Conservation (phyloP, 2,797 vertebrate genomes). For the Coendou prehensilis region DNA sequence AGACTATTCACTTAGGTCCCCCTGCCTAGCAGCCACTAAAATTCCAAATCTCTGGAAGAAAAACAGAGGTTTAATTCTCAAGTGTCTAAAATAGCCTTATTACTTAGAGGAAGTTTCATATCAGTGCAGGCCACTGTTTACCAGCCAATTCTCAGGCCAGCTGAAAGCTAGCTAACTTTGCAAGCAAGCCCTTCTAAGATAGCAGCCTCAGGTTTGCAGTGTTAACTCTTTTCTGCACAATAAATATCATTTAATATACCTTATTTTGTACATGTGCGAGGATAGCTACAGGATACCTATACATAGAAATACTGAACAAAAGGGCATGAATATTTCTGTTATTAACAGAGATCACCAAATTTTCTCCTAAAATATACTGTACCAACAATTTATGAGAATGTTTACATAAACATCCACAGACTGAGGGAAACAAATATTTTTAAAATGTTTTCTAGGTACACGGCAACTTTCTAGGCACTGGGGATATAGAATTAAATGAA, state of each 20-base stretch:
- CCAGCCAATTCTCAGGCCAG: neutral
- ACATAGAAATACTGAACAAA: neutral
- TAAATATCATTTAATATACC: neutral
- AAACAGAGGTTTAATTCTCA: neutral
- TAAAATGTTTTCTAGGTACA: neutral
- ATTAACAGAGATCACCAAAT: neutral
- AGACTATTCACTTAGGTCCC: neutral
- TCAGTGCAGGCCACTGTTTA: neutral
- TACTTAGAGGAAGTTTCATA: neutral
- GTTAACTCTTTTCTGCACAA: neutral
- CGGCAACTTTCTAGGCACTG: neutral
- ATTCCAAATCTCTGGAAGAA: constrained; percentile 29
- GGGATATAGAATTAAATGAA: neutral
- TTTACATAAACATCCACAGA: neutral
- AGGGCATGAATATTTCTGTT: neutral
- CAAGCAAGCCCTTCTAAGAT: neutral
- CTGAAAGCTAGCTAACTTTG: neutral
- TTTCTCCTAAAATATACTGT: neutral
- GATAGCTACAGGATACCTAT: neutral
- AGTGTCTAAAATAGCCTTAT: neutral
- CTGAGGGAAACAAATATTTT: neutral
- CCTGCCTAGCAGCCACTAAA: neutral
- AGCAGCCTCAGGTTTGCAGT: neutral
- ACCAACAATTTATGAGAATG: neutral
- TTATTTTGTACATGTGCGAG: neutral